Percentiles rank a stretch among this genome's conserved stretches.
Conservation (phyloP, 2,797 vertebrate species). For the Dallia pectoralis region DNA sequence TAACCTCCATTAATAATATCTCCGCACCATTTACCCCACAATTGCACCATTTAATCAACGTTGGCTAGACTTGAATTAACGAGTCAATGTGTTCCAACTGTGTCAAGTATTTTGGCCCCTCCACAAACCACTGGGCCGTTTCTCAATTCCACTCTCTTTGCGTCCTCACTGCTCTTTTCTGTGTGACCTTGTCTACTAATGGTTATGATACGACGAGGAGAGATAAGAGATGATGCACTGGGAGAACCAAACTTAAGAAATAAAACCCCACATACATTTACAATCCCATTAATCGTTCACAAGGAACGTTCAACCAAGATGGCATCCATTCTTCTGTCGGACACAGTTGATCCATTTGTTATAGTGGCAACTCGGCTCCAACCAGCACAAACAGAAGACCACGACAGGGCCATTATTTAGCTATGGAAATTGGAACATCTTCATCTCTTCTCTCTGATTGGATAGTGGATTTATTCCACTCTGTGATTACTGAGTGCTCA, state of each 20-base stretch:
- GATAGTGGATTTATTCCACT: background rate
- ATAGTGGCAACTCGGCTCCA: background rate
- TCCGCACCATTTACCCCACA: too few relatives aligned
- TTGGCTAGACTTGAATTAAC: background rate
- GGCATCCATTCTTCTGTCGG: background rate
- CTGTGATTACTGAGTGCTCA: background rate
- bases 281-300: background rate
- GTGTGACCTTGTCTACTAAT: too few relatives aligned
- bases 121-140: background rate
- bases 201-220: too few relatives aligned
- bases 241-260: background rate
- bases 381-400: background rate
- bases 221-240: too few relatives aligned
- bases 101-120: background rate
- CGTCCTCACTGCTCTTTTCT: too few relatives aligned
- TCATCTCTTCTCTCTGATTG: background rate
- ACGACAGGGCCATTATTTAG: background rate
- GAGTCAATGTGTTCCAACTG: background rate
- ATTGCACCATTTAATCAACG: background rate
- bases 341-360: background rate
- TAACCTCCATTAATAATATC: too few relatives aligned
- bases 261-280: background rate
- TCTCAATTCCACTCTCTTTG: background rate
- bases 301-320: background rate
- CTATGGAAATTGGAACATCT: background rate